Evolutionary conservation across 2,797 vertebrate species (phyloP).

Genomic region (Bradypodion ventrale): DNA sequence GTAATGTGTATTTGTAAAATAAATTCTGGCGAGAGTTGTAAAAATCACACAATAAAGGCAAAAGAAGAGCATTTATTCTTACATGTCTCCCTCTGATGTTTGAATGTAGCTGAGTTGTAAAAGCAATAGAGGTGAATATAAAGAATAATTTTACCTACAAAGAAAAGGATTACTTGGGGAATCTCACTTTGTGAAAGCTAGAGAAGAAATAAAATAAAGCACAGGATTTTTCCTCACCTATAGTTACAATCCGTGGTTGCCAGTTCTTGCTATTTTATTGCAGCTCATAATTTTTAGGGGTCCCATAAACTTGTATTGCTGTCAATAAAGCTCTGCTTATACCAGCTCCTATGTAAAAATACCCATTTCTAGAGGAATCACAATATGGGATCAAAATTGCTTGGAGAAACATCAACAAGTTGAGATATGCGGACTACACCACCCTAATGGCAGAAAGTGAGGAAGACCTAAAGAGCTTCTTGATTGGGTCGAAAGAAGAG

Average conservation of each 20-base stretch:
- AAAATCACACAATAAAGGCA: background rate
- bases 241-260: background rate
- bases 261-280: background rate
- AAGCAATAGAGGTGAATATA: background rate
- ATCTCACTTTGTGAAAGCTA: background rate
- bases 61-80: background rate
- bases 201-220: background rate
- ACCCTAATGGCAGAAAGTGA: too few species aligned
- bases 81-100: background rate
- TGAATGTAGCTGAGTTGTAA: background rate
- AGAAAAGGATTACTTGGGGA: background rate
- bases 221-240: background rate
- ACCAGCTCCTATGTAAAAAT: background rate
- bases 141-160: background rate
- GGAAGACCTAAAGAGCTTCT: too few species aligned
- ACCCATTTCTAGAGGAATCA: background rate
- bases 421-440: too few species aligned
- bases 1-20: background rate
- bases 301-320: background rate
- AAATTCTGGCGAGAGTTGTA: background rate
- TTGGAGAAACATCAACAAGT: too few species aligned
- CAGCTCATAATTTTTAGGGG: background rate
- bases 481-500: too few species aligned
- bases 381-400: too few species aligned
- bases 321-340: background rate